Base-by-base conservation (phyloP, 2,113 vertebrate species). In the Crotalus tigris region DNA sequence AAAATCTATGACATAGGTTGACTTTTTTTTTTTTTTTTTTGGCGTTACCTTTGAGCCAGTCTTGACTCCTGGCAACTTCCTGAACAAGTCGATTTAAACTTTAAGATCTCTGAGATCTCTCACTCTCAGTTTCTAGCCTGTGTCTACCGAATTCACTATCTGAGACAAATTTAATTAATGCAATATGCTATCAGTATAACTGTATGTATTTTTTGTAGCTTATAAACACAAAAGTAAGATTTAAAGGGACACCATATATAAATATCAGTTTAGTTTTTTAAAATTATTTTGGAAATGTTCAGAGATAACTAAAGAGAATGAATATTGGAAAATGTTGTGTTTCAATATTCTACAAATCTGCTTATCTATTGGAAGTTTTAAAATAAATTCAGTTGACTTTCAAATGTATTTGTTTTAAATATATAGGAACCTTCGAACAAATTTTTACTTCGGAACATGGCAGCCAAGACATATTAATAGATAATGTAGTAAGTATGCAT, bases 401-500 rank as follows among this genome's bases (percentile, higher is more conserved):
- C 23, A 46, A 33, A 61, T 9, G 55, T 46, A 5, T 51, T 15
- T 81, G 0, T 58, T 0, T 55, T 49, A 19, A 46, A 54, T 3
- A 53, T 61, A n/a, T 87, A 93, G 89, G 64, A 10, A 75, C 33
- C 26, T 3, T 0, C 51, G 90, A 57, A 92, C 85, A 85, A 44
- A 26, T 81, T 49, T 15, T 0, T 0, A 21, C 29, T 90, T 54
- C 54, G 75, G 88, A 0, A 1, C 1, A 0, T 75, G n/a, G 5
- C 1, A 51, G 33, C 69, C 90, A 21, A 23, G 29, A 26, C 21
- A 88, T 53, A 5, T 5, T 55, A 26, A 3, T 1, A 2, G 0
- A 1, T 24, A 7, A 55, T 5, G 51, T 88, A 85, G 89, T 46
- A 89, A 92, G 29, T 44, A 46, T 44, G 85, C n/a, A 2, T 81